These are phyloP conservation scores for Zygaena filipendulae DNA, from an alignment of 2,888 invertebrate genomes.

Conservation along the genomic window DNA sequence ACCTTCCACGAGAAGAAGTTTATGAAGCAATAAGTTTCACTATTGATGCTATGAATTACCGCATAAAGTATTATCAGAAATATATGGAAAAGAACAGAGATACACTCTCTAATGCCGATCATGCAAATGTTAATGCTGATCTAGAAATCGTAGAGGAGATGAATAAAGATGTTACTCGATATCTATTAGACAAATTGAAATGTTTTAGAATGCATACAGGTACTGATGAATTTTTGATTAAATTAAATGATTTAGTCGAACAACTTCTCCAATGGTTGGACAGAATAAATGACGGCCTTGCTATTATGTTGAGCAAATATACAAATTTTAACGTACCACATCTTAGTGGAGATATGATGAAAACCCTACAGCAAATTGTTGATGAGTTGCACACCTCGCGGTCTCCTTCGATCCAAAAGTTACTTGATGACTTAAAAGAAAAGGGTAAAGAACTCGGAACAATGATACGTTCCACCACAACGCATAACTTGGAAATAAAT, in stretches of 20 bases:
- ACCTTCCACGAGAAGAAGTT: conserved; percentile 32
- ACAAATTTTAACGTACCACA: conserved; percentile 32
- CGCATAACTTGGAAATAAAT: conserved; percentile 41
- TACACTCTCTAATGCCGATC: conserved; percentile 27
- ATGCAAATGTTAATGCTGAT: conserved; percentile 34
- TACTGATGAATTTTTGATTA: conserved; percentile 31
- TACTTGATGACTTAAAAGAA: conserved; percentile 33
- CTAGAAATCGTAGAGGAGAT: conserved; percentile 54
- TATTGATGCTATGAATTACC: conserved; percentile 35
- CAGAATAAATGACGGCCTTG: conserved; percentile 40
- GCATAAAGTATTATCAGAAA: conserved; percentile 38
- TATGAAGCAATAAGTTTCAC: conserved; percentile 40
- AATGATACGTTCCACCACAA: conserved; percentile 36
- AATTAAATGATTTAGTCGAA: conserved; percentile 26
- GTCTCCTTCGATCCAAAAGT: conserved; percentile 23
- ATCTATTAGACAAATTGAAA: conserved; percentile 34
- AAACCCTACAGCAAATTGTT: conserved; percentile 45
- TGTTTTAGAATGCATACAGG: conserved; percentile 30
- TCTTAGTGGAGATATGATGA: conserved; percentile 34
- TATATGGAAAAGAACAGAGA: conserved; percentile 34
- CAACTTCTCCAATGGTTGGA: conserved; percentile 48
- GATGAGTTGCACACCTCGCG: conserved; percentile 29
- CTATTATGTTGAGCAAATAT: conserved; percentile 34
- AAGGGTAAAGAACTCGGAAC: conserved; percentile 33
- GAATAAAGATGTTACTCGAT: conserved; percentile 35